Conservation (phyloP, 1,140 invertebrate genomes). For the Pomacea maculata region DNA sequence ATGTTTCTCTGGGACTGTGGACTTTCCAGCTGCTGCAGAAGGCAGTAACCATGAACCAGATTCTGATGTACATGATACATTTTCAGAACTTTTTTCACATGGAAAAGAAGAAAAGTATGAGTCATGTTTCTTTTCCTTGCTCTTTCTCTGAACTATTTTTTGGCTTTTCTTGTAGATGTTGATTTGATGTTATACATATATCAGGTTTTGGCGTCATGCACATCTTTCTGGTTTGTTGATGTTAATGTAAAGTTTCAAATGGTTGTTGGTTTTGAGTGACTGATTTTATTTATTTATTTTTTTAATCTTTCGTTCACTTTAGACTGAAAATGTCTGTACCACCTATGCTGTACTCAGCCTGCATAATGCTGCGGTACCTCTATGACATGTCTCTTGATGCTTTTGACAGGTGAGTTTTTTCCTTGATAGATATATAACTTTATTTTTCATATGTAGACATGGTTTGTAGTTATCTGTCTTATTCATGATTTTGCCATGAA, state of each 20-base stretch:
- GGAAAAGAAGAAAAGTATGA: conserved; percentile 49
- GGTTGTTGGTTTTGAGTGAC: neutral
- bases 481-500: no score
- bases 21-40: conserved; percentile 46
- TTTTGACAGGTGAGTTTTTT: conserved; percentile 59
- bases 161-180: neutral
- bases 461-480: no score
- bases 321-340: conserved; percentile 10
- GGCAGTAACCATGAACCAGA: conserved; percentile 45
- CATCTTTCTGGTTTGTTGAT: neutral
- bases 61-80: conserved; percentile 34
- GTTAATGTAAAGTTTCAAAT: neutral
- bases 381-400: conserved; percentile 65
- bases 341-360: conserved; percentile 50
- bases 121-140: neutral
- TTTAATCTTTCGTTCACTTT: neutral
- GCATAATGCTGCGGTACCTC: conserved; percentile 59
- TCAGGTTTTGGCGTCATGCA: no score
- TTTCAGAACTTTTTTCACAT: conserved; percentile 52
- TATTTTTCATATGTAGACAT: no score
- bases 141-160: no score
- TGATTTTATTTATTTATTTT: neutral
- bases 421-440: neutral
- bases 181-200: no score
- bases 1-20: conserved; percentile 76